Evolutionary conservation across 2,797 vertebrate species (phyloP).

Genomic region (Manis crassicaudata): DNA sequence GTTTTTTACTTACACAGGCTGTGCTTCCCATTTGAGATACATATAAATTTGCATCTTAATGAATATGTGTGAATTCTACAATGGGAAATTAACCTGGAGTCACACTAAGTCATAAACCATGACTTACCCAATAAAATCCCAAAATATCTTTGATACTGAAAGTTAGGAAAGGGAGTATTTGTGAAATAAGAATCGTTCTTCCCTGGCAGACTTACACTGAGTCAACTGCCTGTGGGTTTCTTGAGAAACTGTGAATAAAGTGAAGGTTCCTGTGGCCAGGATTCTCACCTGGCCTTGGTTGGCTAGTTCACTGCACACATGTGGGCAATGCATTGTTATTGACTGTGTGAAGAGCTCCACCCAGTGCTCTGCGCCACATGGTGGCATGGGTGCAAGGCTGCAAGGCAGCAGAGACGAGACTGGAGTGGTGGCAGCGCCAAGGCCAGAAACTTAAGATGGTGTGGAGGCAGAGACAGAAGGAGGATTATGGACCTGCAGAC

Average conservation of each 20-base stretch:
- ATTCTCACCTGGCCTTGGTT: too few relatives aligned
- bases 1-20: not conserved
- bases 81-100: not conserved
- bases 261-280: too few relatives aligned
- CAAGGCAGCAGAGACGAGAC: too few relatives aligned
- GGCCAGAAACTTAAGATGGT: too few relatives aligned
- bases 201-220: not conserved
- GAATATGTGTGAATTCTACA: conserved; percentile 19
- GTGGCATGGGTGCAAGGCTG: too few relatives aligned
- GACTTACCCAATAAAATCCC: not conserved
- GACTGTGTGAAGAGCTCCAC: too few relatives aligned
- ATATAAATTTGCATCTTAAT: conserved; percentile 12
- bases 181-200: conserved; percentile 27
- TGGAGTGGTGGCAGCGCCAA: too few relatives aligned
- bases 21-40: conserved; percentile 46
- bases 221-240: not conserved
- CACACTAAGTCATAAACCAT: not conserved
- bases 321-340: too few relatives aligned
- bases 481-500: too few relatives aligned
- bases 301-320: too few relatives aligned
- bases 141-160: not conserved
- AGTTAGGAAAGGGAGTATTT: conserved; percentile 3
- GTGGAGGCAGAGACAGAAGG: too few relatives aligned
- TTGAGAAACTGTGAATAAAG: not conserved
- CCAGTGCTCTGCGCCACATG: too few relatives aligned